Conservation (phyloP, 1,140 invertebrate genomes). For the Chrysopa pallens region DNA sequence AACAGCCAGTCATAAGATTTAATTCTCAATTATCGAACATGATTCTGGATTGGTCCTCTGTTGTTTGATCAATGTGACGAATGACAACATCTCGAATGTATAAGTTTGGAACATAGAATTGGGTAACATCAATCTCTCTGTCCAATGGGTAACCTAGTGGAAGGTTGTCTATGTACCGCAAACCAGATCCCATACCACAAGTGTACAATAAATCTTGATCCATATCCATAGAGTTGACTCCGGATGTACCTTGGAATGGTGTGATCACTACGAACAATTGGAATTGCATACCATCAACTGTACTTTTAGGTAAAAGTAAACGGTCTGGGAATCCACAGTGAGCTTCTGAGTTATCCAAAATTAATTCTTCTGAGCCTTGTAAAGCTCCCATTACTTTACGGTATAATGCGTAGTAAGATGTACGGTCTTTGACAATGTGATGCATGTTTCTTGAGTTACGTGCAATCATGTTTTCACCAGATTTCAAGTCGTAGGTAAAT, state of each 20-base stretch:
- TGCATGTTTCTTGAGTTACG: slow-evolving; percentile 25
- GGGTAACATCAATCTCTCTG: slow-evolving; percentile 28
- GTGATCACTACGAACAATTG: slow-evolving; percentile 30
- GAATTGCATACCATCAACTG: slow-evolving; percentile 34
- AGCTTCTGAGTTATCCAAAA: slow-evolving; percentile 15
- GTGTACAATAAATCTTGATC: slow-evolving; percentile 14
- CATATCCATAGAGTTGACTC: neutral
- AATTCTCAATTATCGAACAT: slow-evolving; percentile 3
- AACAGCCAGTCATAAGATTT: too few species aligned
- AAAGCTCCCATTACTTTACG: slow-evolving; percentile 21
- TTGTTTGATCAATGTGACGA: slow-evolving; percentile 28
- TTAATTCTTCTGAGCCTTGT: slow-evolving; percentile 10
- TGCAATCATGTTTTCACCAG: slow-evolving; percentile 24
- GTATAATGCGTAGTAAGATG: slow-evolving; percentile 21
- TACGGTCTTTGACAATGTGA: slow-evolving; percentile 22
- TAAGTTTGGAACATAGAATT: slow-evolving; percentile 34
- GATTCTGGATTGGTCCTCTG: slow-evolving; percentile 22
- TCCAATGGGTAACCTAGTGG: slow-evolving; percentile 47
- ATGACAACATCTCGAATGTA: slow-evolving; percentile 35
- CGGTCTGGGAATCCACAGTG: slow-evolving; percentile 23
- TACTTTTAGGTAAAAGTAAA: slow-evolving; percentile 37
- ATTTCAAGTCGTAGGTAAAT: slow-evolving; percentile 27
- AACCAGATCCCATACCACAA: slow-evolving; percentile 24
- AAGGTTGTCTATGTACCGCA: slow-evolving; percentile 24
- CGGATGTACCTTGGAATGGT: slow-evolving; percentile 18